Evolutionary conservation across 1,140 invertebrate species (phyloP), one percentile per base, ranked within the genome.

Genomic region (Homalodisca vitripennis): DNA sequence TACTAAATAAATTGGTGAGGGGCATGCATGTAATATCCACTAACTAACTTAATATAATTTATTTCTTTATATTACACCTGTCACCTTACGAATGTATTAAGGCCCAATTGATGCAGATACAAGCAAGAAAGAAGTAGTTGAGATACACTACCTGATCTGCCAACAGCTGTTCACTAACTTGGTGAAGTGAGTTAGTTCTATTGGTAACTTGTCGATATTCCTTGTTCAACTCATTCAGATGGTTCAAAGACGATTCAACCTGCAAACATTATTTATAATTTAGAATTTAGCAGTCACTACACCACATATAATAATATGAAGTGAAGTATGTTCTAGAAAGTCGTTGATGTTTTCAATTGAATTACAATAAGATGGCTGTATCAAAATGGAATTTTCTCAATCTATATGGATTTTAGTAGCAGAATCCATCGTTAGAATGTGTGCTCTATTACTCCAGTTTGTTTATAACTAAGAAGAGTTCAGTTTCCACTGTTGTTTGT

Each of bases 101-200:
- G 17, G 6, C 6, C 34, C 34, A 41, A 41, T n/a, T n/a, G 34
- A 17, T 17, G 6, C 17, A 41, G 34, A 41, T 10, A 41, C 34
- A 41, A 41, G 6, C 34, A 41, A 41, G 34, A 41, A 10, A n/a
- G n/a, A n/a, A n/a, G n/a, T n/a, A n/a, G n/a, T n/a, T n/a, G 24
- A 53, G 13, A 51, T 57, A 34, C 62, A 47, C 22, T 68, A 85
- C 84, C 81, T 98, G 94, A 79, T 97, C 92, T 2, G 88, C 88
- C 46, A 96, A 85, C 12, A 97, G 80, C 77, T 96, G 89, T 77
- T 97, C 93, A 80, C 94, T 97, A 51, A 92, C 92, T 70, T 88
- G 87, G 78, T 97, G 94, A 1, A 98, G 80, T 2, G 92, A 91
- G 77, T 91, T 94, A 1, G 94, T 97, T 83, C 96, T 97, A 67